Percentiles rank a stretch among this genome's conserved stretches.
Evolutionary conservation across 2,113 vertebrate genomes (phyloP).

Genomic region (Hypocryptadius cinnamomeus): DNA sequence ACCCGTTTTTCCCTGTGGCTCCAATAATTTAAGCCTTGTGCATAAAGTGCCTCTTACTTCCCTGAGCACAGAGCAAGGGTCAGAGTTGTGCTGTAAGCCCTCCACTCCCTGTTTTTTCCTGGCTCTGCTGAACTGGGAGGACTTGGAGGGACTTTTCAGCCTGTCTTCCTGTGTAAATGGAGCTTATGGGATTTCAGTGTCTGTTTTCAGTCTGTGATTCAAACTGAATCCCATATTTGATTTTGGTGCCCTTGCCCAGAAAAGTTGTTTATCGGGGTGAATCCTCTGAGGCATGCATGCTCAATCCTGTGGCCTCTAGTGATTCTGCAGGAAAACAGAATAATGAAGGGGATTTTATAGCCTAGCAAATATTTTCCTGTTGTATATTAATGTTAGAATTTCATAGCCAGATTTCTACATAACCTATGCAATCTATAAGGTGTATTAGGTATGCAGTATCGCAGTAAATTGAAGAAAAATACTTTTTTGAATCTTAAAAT

Average conservation of each 20-base stretch:
- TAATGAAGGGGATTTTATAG: not conserved
- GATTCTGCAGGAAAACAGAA: not conserved
- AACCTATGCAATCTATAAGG: not conserved
- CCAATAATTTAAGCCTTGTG: not conserved
- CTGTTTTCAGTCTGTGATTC: not conserved
- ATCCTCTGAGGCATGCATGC: not conserved
- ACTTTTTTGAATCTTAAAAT: not conserved
- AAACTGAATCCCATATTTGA: not conserved
- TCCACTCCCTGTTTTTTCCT: not conserved
- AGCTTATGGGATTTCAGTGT: not conserved
- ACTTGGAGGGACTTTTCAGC: not conserved
- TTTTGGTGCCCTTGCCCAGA: not conserved
- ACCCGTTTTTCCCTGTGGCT: rapidly evolving
- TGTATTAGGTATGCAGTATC: not conserved
- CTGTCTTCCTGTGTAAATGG: not conserved
- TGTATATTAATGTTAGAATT: not conserved
- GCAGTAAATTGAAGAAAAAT: not conserved
- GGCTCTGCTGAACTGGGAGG: not conserved
- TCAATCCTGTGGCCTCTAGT: not conserved
- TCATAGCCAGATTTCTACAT: not conserved
- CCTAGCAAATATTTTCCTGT: not conserved
- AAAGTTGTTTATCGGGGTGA: not conserved
- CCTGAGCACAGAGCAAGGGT: rapidly evolving
- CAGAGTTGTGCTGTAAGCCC: rapidly evolving
- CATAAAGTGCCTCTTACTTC: not conserved